Conservation (phyloP, 2,113 vertebrate species). For the Cromileptes altivelis region DNA sequence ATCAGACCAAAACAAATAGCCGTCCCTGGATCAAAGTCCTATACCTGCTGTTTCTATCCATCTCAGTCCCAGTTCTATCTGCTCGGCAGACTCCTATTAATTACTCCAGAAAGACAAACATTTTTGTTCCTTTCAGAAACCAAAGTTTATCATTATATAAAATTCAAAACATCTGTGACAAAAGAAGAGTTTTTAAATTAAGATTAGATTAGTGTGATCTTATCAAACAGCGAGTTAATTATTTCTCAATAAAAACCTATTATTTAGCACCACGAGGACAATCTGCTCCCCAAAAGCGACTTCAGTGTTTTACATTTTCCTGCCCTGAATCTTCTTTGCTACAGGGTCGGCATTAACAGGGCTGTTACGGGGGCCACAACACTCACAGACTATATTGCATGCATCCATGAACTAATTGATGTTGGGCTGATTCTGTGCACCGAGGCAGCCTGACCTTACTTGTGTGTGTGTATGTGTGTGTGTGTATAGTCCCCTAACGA, state of each 20-base stretch:
- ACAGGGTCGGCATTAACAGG: conserved; percentile 52
- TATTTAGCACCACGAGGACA: conserved; percentile 29
- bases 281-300: conserved; percentile 23
- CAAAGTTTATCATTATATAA: not conserved
- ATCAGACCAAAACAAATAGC: conserved; percentile 61
- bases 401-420: conserved; percentile 78
- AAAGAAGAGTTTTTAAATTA: not conserved
- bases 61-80: conserved; percentile 22
- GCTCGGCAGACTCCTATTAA: not conserved
- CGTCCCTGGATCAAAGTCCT: conserved; percentile 30
- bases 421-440: conserved; percentile 67
- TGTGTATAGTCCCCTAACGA: conserved; percentile 63
- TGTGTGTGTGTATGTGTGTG: conserved; percentile 24
- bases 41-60: conserved; percentile 47
- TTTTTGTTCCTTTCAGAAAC: not conserved
- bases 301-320: conserved; percentile 50
- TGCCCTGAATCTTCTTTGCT: conserved; percentile 63
- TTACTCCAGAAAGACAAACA: conserved; percentile 13
- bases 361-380: conserved; percentile 51
- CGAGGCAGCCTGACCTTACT: conserved; percentile 51
- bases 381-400: conserved; percentile 55
- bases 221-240: conserved; percentile 20
- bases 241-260: conserved; percentile 18
- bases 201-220: not conserved
- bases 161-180: not conserved